Evolutionary conservation across 2,888 invertebrate genomes (phyloP).

Genomic region (Epirrita christyi): DNA sequence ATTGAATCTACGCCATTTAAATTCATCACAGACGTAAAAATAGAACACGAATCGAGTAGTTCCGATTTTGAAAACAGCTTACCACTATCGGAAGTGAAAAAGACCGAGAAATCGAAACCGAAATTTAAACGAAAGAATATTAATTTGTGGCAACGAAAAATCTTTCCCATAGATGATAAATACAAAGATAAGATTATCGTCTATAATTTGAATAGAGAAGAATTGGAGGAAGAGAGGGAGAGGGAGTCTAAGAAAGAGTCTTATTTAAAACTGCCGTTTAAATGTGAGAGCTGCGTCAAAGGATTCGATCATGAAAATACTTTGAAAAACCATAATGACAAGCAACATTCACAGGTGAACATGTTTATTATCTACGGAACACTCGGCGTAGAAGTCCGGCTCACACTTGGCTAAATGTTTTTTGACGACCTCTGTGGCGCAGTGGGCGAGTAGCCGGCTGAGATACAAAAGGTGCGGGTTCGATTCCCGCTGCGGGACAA

Average conservation of each 20-base stretch:
- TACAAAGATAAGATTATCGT: constrained; percentile 61
- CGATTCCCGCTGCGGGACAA: too few species aligned
- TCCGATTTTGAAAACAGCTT: constrained; percentile 52
- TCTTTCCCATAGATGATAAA: constrained; percentile 33
- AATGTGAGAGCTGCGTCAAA: constrained; percentile 64
- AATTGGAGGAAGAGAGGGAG: constrained; percentile 58
- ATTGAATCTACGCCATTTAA: constrained; percentile 15
- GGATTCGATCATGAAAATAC: constrained; percentile 68
- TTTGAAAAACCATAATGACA: constrained; percentile 58
- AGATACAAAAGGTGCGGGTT: too few species aligned
- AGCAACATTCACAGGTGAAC: constrained; percentile 60
- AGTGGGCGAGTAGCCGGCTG: too few species aligned
- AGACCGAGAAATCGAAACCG: constrained; percentile 23
- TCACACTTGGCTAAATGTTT: too few species aligned
- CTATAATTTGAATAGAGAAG: constrained; percentile 49
- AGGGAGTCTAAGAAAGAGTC: constrained; percentile 48
- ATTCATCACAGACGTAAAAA: constrained; percentile 52
- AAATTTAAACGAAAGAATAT: not conserved
- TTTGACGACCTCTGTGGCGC: too few species aligned
- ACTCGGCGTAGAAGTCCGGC: too few species aligned
- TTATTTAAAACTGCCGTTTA: constrained; percentile 62
- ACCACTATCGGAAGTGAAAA: constrained; percentile 46
- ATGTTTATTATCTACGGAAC: too few species aligned
- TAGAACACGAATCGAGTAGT: constrained; percentile 47
- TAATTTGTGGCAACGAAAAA: constrained; percentile 1